A percentile compares a stretch with the other conserved stretches of the same genome.
These are phyloP conservation scores for Tinea pellionella DNA, from an alignment of 2,888 invertebrate genomes.

Conservation along the genomic window DNA sequence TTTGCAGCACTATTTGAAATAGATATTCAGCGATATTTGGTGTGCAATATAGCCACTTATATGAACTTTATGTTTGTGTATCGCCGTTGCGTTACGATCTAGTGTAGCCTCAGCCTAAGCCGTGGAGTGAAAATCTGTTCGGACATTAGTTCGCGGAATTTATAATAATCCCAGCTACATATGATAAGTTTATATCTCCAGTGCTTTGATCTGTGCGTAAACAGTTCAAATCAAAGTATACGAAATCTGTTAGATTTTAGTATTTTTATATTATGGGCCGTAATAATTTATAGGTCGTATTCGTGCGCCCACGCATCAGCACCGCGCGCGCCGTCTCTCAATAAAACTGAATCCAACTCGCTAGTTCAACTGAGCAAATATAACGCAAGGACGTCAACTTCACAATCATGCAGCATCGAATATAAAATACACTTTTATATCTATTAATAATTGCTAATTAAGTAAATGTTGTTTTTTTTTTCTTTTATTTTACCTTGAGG, in stretches of 20 bases:
- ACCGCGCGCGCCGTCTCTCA: slow-evolving; percentile 29
- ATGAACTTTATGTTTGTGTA: too few species aligned
- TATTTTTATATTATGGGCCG: slow-evolving; percentile 61
- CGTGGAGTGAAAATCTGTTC: not conserved
- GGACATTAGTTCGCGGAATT: slow-evolving; percentile 4
- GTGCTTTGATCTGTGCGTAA: slow-evolving; percentile 63
- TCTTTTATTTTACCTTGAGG: too few species aligned
- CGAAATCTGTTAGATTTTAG: slow-evolving; percentile 56
- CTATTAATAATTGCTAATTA: too few species aligned
- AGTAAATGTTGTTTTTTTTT: too few species aligned
- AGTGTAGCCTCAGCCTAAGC: too few species aligned
- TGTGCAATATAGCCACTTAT: too few species aligned
- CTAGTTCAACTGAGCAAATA: slow-evolving; percentile 28
- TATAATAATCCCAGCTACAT: slow-evolving; percentile 1
- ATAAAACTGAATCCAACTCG: slow-evolving; percentile 31
- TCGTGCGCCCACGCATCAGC: slow-evolving; percentile 47
- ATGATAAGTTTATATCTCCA: slow-evolving; percentile 44
- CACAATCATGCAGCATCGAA: not conserved
- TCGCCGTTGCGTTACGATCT: too few species aligned
- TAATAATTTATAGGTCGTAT: slow-evolving; percentile 58
- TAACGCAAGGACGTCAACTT: slow-evolving; percentile 30
- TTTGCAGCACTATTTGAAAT: too few species aligned
- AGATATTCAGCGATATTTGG: too few species aligned
- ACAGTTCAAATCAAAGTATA: slow-evolving; percentile 63
- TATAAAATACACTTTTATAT: too few species aligned